Conservation (phyloP, 2,797 vertebrate species). For the Lacerta viridis region DNA sequence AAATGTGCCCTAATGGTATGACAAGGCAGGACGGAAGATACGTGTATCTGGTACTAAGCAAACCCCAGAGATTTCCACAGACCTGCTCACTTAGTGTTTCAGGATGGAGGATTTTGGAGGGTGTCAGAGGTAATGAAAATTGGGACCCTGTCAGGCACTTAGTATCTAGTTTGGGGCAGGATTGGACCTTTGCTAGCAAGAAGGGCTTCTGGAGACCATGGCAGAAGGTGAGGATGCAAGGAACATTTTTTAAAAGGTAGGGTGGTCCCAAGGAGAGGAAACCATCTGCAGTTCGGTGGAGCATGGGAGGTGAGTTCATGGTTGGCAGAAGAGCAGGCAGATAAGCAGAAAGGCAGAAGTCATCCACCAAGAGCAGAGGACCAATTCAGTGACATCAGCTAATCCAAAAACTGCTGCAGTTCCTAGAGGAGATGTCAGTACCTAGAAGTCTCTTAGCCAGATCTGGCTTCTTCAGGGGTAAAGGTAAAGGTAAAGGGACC, state of each 20-base stretch:
- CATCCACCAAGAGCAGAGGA: not conserved
- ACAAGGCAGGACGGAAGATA: not conserved
- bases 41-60: not conserved
- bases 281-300: not conserved
- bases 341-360: not conserved
- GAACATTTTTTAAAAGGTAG: no score
- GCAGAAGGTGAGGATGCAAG: no score
- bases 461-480: not conserved
- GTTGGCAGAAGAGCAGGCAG: not conserved
- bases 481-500: no score
- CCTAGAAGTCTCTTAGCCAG: not conserved
- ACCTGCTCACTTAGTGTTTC: not conserved
- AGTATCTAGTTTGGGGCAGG: not conserved
- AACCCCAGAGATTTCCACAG: not conserved
- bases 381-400: not conserved
- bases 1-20: not conserved
- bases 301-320: not conserved
- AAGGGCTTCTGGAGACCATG: not conserved
- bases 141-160: not conserved
- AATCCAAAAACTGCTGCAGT: not conserved
- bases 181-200: not conserved
- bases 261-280: not conserved
- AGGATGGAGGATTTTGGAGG: not conserved
- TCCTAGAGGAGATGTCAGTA: not conserved
- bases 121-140: not conserved